phyloP scores from a whole-genome alignment of 1,140 invertebrate species.

The Adoxophyes honmai region DNA sequence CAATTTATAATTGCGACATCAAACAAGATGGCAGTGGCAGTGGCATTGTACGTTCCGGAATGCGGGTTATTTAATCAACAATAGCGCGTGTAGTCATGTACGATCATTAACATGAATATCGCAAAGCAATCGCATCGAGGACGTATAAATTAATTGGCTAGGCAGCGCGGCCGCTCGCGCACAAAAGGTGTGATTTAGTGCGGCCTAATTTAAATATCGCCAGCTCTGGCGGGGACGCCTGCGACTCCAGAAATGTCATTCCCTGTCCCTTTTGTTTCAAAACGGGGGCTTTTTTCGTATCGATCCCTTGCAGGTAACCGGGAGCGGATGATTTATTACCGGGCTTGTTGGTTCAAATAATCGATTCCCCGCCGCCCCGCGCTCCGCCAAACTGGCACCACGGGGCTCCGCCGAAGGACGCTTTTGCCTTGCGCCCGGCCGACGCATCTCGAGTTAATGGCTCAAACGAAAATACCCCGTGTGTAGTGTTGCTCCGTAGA shows the following conservation, averaged over 20 bases:
- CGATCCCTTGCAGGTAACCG: constrained; percentile 64
- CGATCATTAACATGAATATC: constrained; percentile 10
- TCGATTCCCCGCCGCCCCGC: constrained; percentile 46
- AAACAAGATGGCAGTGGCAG: too few relatives aligned
- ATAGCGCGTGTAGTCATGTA: too few relatives aligned
- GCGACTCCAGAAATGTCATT: constrained; percentile 52
- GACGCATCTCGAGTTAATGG: constrained; percentile 51
- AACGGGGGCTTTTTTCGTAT: constrained; percentile 57
- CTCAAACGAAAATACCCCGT: constrained; percentile 45
- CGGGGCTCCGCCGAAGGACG: too few relatives aligned
- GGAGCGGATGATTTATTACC: constrained; percentile 68
- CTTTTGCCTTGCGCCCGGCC: too few relatives aligned
- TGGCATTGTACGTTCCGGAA: too few relatives aligned
- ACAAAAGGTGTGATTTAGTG: constrained; percentile 4
- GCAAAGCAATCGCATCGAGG: too few relatives aligned
- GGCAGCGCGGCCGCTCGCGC: neutral
- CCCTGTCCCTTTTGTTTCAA: constrained; percentile 53
- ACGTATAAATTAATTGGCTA: constrained; percentile 5
- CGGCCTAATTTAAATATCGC: constrained; percentile 21
- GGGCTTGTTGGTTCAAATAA: constrained; percentile 68
- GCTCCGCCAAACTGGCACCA: constrained; percentile 20
- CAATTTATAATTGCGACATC: too few relatives aligned
- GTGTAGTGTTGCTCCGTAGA: constrained; percentile 40
- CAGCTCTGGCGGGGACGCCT: constrained; percentile 17
- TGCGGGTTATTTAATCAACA: too few relatives aligned